Conservation (phyloP, 2,888 invertebrate species). For the Drosophila mimica region DNA sequence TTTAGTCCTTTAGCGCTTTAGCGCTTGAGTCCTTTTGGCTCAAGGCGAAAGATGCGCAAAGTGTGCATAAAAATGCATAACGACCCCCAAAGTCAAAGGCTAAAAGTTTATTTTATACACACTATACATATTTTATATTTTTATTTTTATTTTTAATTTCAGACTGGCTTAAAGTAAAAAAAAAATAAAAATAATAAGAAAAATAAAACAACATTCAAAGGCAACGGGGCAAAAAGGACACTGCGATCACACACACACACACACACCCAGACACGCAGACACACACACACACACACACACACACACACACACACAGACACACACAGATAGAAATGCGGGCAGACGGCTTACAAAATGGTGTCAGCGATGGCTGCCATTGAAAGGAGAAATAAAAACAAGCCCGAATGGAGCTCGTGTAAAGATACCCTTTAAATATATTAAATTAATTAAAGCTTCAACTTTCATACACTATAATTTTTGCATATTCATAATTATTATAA, state of each 20-base stretch:
- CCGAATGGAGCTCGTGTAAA: not conserved
- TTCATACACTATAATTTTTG: not conserved
- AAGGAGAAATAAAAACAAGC: conserved; percentile 6
- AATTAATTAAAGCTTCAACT: not conserved
- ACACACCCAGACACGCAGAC: not conserved
- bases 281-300: not conserved
- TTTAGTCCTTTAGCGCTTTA: conserved; percentile 9
- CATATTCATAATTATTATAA: not conserved
- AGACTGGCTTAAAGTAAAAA: conserved; percentile 15
- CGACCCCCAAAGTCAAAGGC: conserved; percentile 69
- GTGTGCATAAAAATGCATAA: conserved; percentile 63
- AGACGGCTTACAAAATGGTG: conserved; percentile 64
- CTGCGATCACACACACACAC: not conserved
- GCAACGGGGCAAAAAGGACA: conserved; percentile 2
- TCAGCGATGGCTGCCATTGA: conserved; percentile 71
- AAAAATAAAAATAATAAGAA: conserved; percentile 1
- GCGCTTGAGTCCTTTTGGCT: conserved; percentile 16
- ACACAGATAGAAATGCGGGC: conserved; percentile 3
- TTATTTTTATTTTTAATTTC: conserved; percentile 56
- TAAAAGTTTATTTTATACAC: conserved; percentile 69
- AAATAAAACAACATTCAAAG: conserved; percentile 12
- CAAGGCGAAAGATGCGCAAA: conserved; percentile 46
- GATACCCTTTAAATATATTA: not conserved
- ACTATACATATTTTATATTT: conserved; percentile 2
- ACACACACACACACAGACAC: conserved; percentile 1